Evolutionary conservation across 2,113 vertebrate genomes (phyloP), one percentile per base, ranked within the genome.

Genomic region (Triplophysa dalaica): DNA sequence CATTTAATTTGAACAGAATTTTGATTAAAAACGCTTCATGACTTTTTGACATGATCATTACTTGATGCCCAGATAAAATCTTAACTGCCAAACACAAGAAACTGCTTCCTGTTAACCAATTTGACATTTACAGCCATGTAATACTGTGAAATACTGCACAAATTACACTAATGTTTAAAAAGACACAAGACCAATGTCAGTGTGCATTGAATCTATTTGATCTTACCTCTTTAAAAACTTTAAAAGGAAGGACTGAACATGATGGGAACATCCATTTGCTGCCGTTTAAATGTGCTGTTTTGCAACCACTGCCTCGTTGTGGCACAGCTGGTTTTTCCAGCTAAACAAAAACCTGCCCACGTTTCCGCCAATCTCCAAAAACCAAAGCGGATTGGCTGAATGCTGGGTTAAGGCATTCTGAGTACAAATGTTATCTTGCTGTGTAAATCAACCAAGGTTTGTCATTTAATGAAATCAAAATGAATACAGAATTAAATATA

Each of bases 251-350:
- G 10, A 6, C 33, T 76, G 11, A n/a, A 33, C 11, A 13, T 12
- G 14, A 52, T 17, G 45, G 14, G 45, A 54, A 2, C 13, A n/a
- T 54, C 16, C 9, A 45, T 63, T 62, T 29, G 11, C 60, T 63
- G 9, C 9, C 29, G 45, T 61, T 26, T 21, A 65, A 38, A 21
- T 21, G 17, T 52, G 60, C 14, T 48, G 9, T 75, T 75, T 77
- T 77, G 43, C 26, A 77, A 77, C 16, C 29, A 58, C 78, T 72
- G 45, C 60, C 48, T 2, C 61, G 43, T 65, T 66, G 45, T 45
- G 26, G 17, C 21, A 64, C 43, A 80, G 60, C 69, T 73, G 78
- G 78, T 80, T 80, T 80, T 80, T 73, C 78, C 29, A 4, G 78
- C 16, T 64, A 73, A 73, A 73, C 78, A 79, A 54, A 67, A 60